Conservation (phyloP, 2,797 vertebrate species). For the Ciconia nigra region DNA sequence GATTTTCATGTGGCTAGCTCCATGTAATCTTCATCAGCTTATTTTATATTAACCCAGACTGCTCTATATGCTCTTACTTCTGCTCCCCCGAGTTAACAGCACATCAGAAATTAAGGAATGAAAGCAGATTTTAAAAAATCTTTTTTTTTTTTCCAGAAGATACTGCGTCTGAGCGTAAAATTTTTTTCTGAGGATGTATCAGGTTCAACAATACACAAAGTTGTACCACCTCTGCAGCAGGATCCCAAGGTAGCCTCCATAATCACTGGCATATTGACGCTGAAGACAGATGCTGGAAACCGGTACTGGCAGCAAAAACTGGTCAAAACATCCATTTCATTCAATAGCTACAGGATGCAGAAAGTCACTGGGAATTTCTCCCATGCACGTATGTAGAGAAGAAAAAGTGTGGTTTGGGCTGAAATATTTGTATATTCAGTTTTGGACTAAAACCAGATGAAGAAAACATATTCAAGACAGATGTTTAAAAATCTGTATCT, state of each 20-base stretch:
- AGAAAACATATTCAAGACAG: not conserved
- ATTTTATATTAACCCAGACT: not conserved
- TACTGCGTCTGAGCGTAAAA: not conserved
- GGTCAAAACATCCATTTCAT: not conserved
- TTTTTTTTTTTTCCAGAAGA: accelerated
- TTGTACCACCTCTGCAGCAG: not conserved
- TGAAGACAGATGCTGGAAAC: not conserved
- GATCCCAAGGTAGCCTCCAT: not conserved
- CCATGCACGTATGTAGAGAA: not conserved
- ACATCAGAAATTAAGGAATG: not conserved
- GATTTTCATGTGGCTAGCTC: not conserved
- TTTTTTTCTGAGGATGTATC: not conserved
- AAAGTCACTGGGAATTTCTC: not conserved
- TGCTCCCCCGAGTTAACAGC: not conserved
- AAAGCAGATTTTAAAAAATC: not conserved
- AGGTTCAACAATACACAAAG: not conserved
- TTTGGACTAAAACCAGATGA: not conserved
- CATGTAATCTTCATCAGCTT: not conserved
- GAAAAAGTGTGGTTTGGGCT: not conserved
- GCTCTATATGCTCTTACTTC: not conserved
- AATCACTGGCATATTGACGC: not conserved
- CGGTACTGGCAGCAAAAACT: not conserved
- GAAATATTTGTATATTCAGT: not conserved
- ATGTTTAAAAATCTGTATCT: not conserved
- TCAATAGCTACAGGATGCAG: not conserved